Percentiles rank a stretch among this genome's conserved stretches.
These are phyloP conservation scores for Sceliomorpha sp. DNA, from an alignment of 2,888 invertebrate species.

Conservation along the genomic window DNA sequence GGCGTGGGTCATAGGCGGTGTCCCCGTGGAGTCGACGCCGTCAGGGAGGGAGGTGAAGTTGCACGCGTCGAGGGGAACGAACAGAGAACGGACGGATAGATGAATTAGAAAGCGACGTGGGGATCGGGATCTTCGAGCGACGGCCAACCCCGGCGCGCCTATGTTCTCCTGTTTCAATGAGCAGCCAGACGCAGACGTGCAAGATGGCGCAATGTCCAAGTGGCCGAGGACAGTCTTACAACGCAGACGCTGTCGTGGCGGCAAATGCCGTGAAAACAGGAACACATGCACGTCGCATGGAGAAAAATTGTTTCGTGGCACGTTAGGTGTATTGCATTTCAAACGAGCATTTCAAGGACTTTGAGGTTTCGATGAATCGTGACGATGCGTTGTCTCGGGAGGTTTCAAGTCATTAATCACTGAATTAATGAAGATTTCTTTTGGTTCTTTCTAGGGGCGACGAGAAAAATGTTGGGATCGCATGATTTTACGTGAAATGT, in stretches of 20 bases:
- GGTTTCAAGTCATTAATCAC: no score
- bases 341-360: neutral
- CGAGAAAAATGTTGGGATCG: no score
- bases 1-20: constrained; percentile 59
- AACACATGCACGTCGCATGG: constrained; percentile 56
- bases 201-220: constrained; percentile 72
- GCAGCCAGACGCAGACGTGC: constrained; percentile 79
- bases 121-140: constrained; percentile 2
- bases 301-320: constrained; percentile 1
- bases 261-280: constrained; percentile 61
- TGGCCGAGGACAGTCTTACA: constrained; percentile 38
- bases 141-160: constrained; percentile 6
- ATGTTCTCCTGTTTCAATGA: constrained; percentile 71
- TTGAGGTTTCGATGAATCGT: no score
- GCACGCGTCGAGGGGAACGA: constrained; percentile 20
- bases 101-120: constrained; percentile 27
- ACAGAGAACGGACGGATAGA: constrained; percentile 21
- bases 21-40: constrained; percentile 39
- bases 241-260: constrained; percentile 48
- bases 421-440: no score
- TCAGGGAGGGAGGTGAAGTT: constrained; percentile 13
- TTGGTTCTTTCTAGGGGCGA: no score
- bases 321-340: neutral
- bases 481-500: no score
- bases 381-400: no score